Conservation (phyloP, 2,113 vertebrate genomes). For the Tupaia tana region DNA sequence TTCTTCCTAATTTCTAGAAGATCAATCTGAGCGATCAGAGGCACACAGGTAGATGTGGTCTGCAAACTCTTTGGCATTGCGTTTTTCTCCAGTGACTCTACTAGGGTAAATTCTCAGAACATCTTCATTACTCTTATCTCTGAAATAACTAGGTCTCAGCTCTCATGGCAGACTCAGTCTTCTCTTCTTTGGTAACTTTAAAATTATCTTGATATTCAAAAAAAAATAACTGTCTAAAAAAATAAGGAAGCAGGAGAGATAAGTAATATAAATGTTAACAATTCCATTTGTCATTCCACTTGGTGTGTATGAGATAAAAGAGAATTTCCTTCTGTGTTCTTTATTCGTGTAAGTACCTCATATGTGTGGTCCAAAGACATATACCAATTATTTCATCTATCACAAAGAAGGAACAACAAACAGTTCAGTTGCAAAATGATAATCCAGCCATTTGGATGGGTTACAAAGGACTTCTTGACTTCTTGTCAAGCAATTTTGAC, state of each 20-base stretch:
- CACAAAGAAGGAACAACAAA: background rate
- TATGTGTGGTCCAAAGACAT: background rate
- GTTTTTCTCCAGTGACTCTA: no score
- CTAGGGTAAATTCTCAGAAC: no score
- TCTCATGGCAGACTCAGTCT: no score
- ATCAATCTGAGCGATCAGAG: no score
- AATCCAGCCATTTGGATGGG: background rate
- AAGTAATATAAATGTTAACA: background rate
- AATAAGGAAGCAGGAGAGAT: background rate
- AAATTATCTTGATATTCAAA: conserved; percentile 23
- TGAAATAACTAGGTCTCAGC: no score
- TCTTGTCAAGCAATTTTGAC: background rate
- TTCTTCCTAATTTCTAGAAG: no score
- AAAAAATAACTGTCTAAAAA: conserved; percentile 11
- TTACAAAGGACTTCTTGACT: background rate
- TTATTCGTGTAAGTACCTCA: background rate
- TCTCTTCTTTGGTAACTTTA: conserved; percentile 5
- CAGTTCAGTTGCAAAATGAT: background rate
- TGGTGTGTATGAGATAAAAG: background rate
- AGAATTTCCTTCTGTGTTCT: background rate
- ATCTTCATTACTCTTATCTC: no score
- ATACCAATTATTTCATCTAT: background rate
- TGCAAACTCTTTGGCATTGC: no score
- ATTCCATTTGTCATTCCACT: background rate
- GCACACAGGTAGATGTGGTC: no score